These are phyloP conservation scores for Agrotis puta DNA, from an alignment of 2,888 invertebrate species.

Conservation along the genomic window DNA sequence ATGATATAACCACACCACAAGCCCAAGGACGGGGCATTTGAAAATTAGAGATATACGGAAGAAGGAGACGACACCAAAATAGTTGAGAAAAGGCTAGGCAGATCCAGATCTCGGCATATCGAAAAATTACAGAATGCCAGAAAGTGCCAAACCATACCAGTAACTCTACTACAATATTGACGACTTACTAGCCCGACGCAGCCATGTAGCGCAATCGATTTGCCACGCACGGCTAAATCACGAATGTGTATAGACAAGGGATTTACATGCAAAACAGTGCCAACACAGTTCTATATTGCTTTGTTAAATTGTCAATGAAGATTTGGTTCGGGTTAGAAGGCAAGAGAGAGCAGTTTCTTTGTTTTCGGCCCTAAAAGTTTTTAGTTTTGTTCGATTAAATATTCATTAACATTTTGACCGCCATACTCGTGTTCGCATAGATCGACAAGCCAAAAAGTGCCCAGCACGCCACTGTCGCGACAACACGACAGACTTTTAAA, in stretches of 20 bases:
- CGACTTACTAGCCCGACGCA: slow-evolving; percentile 12
- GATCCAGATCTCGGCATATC: no score
- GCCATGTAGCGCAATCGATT: slow-evolving; percentile 48
- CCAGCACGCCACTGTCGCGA: no score
- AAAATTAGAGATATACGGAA: no score
- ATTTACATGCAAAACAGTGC: slow-evolving; percentile 54
- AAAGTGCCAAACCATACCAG: neutral
- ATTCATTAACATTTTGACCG: no score
- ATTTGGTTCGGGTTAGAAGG: neutral
- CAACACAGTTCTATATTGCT: slow-evolving; percentile 9
- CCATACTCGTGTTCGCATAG: no score
- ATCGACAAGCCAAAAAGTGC: no score
- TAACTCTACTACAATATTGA: slow-evolving; percentile 20
- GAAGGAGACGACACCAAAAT: no score
- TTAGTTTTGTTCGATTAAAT: no score
- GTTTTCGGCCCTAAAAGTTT: neutral
- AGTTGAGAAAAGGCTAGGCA: no score
- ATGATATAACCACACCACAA: no score
- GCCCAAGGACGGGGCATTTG: no score
- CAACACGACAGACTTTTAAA: no score
- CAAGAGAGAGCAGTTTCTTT: neutral
- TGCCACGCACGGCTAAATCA: slow-evolving; percentile 52
- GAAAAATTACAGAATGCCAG: neutral
- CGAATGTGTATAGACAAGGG: slow-evolving; percentile 45
- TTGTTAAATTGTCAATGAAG: slow-evolving; percentile 34